Base-by-base conservation (phyloP, 2,888 invertebrate genomes). In the Tanytarsus gracilentus region DNA sequence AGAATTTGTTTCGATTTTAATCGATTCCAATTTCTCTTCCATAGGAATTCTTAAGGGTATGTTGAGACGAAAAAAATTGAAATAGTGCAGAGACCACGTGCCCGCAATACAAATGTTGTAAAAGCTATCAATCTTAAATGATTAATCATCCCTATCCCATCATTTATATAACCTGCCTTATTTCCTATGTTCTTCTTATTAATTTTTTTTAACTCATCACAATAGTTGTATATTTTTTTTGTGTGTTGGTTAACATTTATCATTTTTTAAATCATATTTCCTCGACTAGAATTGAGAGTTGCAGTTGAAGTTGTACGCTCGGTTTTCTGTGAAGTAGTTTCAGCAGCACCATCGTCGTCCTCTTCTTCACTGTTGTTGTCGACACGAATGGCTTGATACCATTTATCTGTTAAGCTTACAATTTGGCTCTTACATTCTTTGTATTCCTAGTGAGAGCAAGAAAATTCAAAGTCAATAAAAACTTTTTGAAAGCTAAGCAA, bases 391-490 rank as follows among this genome's bases (percentile, higher is more conserved):
- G 95, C 95, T 71, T 96, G 91, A 75, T 95, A 96, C 96, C 96
- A 97, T 71, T 96, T 90, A 71, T 95, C 93, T 1, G 96, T 95
- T 65, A 97, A 77, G 73, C 92, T 92, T 1, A 91, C 90, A 93
- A 97, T 95, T 76, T 96, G 95, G 65, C 88, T 91, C 73, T 92
- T 92, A 70, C 96, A 96, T 73, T 97, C 96, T 70, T 91, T 89
- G 64, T 96, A 75, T 76, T 97, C 96, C 85, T 91, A 76, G n/a
- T 69, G 67, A 62, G 66, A 65, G 64, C 64, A 62, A 21, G 18
- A 23, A 52, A 6, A 9, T 14, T 50, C 11, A 23, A 8, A 40
- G n/a, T n/a, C n/a, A n/a, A n/a, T n/a, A n/a, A n/a, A n/a, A n/a
- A n/a, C n/a, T n/a, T n/a, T n/a, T n/a, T n/a, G n/a, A n/a, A n/a